These are phyloP conservation scores for Andricus quercusramuli DNA, from an alignment of 2,888 invertebrate species.

Conservation along the genomic window DNA sequence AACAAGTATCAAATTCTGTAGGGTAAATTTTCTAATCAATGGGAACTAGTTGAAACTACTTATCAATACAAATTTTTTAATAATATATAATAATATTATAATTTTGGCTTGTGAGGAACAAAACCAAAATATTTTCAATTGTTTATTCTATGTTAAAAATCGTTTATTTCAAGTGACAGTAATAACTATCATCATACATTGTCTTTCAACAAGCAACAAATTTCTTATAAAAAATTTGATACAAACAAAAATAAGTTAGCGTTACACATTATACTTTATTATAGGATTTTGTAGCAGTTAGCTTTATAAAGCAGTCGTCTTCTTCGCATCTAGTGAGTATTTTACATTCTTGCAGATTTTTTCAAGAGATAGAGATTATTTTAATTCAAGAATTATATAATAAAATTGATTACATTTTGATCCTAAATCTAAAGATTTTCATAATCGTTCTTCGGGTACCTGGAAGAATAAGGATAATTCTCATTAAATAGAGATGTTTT, in stretches of 20 bases:
- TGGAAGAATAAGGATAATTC: neutral
- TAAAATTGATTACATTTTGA: neutral
- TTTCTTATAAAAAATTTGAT: neutral
- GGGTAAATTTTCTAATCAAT: neutral
- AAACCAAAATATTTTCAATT: neutral
- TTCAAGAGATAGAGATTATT: neutral
- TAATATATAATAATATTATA: neutral
- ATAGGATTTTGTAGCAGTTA: neutral
- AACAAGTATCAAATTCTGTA: neutral
- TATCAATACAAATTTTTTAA: too few relatives aligned
- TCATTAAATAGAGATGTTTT: slow-evolving; percentile 12
- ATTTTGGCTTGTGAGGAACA: neutral
- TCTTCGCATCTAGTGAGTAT: neutral
- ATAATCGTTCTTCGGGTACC: slow-evolving; percentile 38
- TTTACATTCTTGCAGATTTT: neutral
- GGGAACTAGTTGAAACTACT: neutral
- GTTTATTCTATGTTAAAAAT: neutral
- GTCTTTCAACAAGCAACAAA: neutral
- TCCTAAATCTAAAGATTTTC: neutral
- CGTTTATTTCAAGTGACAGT: neutral
- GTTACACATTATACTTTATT: neutral
- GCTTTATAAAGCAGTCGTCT: neutral
- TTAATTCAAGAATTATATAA: neutral
- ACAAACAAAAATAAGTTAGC: neutral
- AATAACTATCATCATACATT: neutral